A percentile compares a stretch with the other conserved stretches of the same genome.
These are phyloP conservation scores for Phaonia tiefii DNA, from an alignment of 2,888 invertebrate species.

Conservation along the genomic window DNA sequence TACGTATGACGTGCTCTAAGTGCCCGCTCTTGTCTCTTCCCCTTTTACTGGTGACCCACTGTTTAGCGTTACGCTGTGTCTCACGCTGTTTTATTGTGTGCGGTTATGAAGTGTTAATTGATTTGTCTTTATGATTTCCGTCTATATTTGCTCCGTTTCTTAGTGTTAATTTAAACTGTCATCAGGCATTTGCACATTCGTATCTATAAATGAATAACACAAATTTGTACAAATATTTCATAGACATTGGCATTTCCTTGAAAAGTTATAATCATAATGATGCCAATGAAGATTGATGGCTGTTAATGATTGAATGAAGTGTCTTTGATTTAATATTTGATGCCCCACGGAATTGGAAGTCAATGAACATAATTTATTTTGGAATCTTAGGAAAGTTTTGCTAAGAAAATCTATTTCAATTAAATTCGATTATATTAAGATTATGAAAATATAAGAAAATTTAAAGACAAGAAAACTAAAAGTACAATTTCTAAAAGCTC, in stretches of 20 bases:
- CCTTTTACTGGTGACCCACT: not conserved
- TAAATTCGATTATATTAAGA: too few species aligned
- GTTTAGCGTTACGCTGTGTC: not conserved
- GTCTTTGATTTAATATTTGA: not conserved
- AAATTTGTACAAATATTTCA: slow-evolving; percentile 18
- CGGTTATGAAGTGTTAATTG: slow-evolving; percentile 32
- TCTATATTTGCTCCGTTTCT: too few species aligned
- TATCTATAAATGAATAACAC: not conserved
- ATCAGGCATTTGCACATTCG: slow-evolving; percentile 5
- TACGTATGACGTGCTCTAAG: too few species aligned
- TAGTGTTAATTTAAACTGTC: slow-evolving; percentile 32
- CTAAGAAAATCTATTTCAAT: too few species aligned
- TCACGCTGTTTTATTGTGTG: not conserved
- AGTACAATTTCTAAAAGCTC: too few species aligned
- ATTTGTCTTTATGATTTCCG: slow-evolving; percentile 34
- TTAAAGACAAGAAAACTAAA: too few species aligned
- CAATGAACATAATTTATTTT: too few species aligned
- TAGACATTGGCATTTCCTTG: slow-evolving; percentile 14
- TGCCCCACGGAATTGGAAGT: too few species aligned
- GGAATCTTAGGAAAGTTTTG: too few species aligned
- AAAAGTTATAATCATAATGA: too few species aligned
- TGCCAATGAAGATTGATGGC: slow-evolving; percentile 30
- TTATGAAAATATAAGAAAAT: too few species aligned
- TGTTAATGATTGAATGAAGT: not conserved
- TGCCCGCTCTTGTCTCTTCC: too few species aligned